These are phyloP conservation scores for Xestia ashworthii DNA, from an alignment of 2,888 invertebrate genomes.

Conservation along the genomic window DNA sequence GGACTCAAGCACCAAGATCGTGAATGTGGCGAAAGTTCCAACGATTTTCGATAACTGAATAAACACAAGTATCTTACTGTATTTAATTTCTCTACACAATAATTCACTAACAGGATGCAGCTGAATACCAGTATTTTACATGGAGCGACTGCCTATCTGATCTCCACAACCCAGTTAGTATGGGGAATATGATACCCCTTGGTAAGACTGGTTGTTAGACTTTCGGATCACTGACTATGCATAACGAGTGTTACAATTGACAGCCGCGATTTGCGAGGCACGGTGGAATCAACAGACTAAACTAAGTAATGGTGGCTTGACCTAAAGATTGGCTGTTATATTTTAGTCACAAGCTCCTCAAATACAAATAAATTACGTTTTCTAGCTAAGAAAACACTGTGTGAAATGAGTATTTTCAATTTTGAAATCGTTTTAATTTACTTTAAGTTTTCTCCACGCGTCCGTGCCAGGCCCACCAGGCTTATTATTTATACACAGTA, in stretches of 20 bases:
- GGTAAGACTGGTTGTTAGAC: neutral
- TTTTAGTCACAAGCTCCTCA: neutral
- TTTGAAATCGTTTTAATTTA: neutral
- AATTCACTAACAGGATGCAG: neutral
- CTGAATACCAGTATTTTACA: neutral
- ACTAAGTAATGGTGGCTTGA: neutral
- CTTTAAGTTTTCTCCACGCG: neutral
- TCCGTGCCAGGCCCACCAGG: neutral
- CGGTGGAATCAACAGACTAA: neutral
- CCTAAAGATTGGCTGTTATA: neutral
- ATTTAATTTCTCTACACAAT: neutral
- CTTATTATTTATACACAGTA: conserved; percentile 29
- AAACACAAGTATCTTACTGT: neutral
- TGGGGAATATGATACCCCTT: neutral
- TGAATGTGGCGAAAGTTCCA: neutral
- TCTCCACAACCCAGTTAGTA: neutral
- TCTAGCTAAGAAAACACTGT: neutral
- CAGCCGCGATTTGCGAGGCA: neutral
- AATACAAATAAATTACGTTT: neutral
- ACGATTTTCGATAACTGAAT: neutral
- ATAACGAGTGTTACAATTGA: neutral
- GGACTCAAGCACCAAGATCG: neutral
- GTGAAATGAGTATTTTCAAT: neutral
- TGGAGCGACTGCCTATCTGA: neutral
- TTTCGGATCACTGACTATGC: neutral